Percentiles rank a stretch among this genome's conserved stretches.
Conservation (phyloP, 2,113 vertebrate species). For the Tapirus terrestris region DNA sequence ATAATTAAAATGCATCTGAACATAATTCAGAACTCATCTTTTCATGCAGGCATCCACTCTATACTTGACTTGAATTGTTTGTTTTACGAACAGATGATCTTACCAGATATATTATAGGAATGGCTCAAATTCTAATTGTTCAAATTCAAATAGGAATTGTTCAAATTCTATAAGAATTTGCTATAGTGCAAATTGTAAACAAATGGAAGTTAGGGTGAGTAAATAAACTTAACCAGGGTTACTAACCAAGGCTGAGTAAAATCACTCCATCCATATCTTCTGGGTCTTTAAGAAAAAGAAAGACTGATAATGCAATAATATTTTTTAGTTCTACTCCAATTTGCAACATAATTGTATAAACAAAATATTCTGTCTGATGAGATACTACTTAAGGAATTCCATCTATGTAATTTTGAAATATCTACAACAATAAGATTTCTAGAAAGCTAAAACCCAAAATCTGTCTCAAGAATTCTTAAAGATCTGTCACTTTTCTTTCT, state of each 20-base stretch:
- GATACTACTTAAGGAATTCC: not conserved
- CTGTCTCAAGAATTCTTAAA: not conserved
- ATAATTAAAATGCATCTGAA: not conserved
- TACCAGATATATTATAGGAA: not conserved
- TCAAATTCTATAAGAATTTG: constrained; percentile 21
- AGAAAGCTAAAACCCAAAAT: not conserved
- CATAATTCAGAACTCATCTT: constrained; percentile 5
- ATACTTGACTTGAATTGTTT: not conserved
- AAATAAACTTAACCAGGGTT: not conserved
- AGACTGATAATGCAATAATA: not conserved
- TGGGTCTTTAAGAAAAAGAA: constrained; percentile 1
- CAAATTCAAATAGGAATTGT: not conserved
- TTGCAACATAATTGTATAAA: constrained; percentile 3
- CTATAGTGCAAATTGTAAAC: not conserved
- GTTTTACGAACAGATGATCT: constrained; percentile 7
- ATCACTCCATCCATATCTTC: not conserved
- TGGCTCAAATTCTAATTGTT: not conserved
- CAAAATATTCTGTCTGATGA: not conserved
- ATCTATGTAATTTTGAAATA: constrained; percentile 29
- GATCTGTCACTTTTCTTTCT: not conserved
- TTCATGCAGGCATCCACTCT: not conserved
- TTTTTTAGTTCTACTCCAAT: constrained; percentile 33
- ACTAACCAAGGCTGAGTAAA: not conserved
- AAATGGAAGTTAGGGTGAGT: not conserved
- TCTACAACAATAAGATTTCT: not conserved